Evolutionary conservation across 2,113 vertebrate genomes (phyloP).

Genomic region (Vanacampus margaritifer): DNA sequence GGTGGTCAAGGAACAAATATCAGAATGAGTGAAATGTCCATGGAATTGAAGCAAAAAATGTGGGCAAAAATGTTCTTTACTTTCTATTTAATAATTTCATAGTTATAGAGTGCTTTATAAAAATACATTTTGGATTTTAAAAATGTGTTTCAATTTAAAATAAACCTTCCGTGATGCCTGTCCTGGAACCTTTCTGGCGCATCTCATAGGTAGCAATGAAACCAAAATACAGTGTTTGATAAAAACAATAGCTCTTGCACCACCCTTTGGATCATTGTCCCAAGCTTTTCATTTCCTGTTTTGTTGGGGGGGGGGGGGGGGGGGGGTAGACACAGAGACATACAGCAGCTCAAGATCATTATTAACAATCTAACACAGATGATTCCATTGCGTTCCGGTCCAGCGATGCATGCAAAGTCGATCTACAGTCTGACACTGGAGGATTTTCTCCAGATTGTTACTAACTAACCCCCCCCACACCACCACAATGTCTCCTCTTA

Average conservation of each 20-base stretch:
- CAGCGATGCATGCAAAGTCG: not conserved
- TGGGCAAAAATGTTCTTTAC: too few species aligned
- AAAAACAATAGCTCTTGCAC: not conserved
- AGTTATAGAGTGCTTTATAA: too few species aligned
- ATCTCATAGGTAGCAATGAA: not conserved
- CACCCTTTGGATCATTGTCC: not conserved
- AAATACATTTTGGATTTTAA: too few species aligned
- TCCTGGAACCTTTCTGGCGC: not conserved
- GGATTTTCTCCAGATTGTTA: not conserved
- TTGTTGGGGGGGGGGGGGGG: not conserved
- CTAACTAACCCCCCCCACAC: too few species aligned
- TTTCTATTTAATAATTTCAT: too few species aligned
- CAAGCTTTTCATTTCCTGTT: slow-evolving; percentile 5
- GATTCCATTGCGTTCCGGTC: not conserved
- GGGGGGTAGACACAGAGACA: not conserved
- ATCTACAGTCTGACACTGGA: not conserved
- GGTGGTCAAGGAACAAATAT: too few species aligned
- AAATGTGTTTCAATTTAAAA: not conserved
- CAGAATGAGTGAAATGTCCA: too few species aligned
- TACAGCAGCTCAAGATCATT: not conserved
- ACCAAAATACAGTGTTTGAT: not conserved
- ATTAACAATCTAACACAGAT: not conserved
- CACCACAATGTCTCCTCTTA: not conserved
- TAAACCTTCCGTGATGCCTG: not conserved
- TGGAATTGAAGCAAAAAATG: too few species aligned